Conservation (phyloP, 2,113 vertebrate species). For the Orientallactaga bullata region DNA sequence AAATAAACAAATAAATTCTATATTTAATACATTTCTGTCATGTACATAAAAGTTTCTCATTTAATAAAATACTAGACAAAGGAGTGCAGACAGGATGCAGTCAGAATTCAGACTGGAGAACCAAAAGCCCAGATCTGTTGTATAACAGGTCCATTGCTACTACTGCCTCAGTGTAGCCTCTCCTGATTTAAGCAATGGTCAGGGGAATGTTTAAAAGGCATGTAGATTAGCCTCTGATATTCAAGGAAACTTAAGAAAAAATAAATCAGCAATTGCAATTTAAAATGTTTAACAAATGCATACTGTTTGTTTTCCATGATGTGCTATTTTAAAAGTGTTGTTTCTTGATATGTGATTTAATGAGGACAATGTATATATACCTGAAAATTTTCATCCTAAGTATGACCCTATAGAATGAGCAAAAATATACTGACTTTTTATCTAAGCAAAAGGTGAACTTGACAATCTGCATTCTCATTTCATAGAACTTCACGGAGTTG, state of each 20-base stretch:
- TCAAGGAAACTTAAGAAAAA: not conserved
- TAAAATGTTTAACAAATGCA: constrained; percentile 10
- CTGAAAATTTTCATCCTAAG: constrained; percentile 23
- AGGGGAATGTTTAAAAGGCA: not conserved
- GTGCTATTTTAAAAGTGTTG: constrained; percentile 48
- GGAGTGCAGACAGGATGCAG: not conserved
- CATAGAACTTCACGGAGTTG: constrained; percentile 47
- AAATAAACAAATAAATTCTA: no score
- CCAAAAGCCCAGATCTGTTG: not conserved
- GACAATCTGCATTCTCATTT: constrained; percentile 64
- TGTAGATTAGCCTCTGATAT: not conserved
- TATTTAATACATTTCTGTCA: no score
- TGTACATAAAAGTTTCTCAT: no score
- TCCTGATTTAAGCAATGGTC: not conserved
- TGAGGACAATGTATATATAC: constrained; percentile 46
- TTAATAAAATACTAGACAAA: no score
- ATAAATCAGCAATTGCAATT: not conserved
- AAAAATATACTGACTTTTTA: constrained; percentile 71
- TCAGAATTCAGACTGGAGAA: not conserved
- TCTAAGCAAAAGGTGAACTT: constrained; percentile 25
- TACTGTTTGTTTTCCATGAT: not conserved
- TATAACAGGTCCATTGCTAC: not conserved
- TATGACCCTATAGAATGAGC: constrained; percentile 49
- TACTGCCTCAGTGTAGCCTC: not conserved
- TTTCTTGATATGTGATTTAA: constrained; percentile 65